A percentile compares a stretch with the other conserved stretches of the same genome.
phyloP scores from a whole-genome alignment of 2,888 invertebrate genomes.

The Gymnosoma rotundatum region DNA sequence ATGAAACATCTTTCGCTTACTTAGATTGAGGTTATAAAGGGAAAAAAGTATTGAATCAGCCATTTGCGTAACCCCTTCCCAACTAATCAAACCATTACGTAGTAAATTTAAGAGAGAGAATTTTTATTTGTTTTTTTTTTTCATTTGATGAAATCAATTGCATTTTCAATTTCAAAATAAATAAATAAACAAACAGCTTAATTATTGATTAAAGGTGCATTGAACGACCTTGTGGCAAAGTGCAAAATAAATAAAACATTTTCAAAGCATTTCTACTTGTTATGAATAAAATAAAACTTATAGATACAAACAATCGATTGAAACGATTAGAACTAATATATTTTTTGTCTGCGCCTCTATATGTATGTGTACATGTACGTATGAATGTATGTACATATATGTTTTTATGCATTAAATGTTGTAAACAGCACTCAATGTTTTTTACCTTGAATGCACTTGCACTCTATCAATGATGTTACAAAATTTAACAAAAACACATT shows the following conservation, averaged over 20 bases:
- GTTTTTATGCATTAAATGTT: constrained; percentile 30
- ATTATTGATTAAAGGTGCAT: constrained; percentile 48
- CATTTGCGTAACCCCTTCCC: too few species aligned
- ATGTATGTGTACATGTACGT: neutral
- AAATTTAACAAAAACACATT: constrained; percentile 11
- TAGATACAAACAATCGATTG: constrained; percentile 1
- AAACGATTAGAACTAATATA: constrained; percentile 33
- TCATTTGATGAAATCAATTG: neutral
- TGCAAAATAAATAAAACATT: constrained; percentile 27
- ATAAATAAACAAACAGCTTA: neutral
- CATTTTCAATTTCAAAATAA: constrained; percentile 3
- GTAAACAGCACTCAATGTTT: constrained; percentile 42
- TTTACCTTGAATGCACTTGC: constrained; percentile 56
- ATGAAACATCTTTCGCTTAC: too few species aligned
- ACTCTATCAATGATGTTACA: constrained; percentile 51
- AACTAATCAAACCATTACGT: neutral
- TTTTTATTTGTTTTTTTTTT: neutral
- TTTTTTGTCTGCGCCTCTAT: neutral
- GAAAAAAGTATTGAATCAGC: too few species aligned
- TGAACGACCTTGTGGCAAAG: constrained; percentile 60
- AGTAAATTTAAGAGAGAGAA: neutral
- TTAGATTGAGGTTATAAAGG: too few species aligned
- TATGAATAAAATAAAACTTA: constrained; percentile 2
- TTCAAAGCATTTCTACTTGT: constrained; percentile 17
- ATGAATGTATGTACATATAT: neutral